Evolutionary conservation across 2,113 vertebrate genomes (phyloP).

Genomic region (Dipodomys stephensi): DNA sequence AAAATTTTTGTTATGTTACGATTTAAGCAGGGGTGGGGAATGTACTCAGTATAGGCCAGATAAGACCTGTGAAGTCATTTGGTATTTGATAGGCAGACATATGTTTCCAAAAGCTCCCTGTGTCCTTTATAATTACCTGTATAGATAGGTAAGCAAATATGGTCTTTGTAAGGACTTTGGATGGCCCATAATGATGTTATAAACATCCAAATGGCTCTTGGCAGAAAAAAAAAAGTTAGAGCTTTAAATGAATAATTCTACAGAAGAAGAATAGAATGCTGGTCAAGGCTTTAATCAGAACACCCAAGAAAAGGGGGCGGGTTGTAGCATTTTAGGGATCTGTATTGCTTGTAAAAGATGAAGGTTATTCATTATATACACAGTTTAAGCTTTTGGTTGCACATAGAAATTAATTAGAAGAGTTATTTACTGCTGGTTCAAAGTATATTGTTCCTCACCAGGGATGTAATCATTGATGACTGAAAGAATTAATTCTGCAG

Average conservation of each 20-base stretch:
- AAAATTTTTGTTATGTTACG: constrained; percentile 53
- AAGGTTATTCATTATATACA: constrained; percentile 2
- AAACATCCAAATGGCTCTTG: no score
- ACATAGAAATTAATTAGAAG: constrained; percentile 77
- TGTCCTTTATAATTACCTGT: no score
- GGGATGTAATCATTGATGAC: constrained; percentile 45
- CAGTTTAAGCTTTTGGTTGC: constrained; percentile 74
- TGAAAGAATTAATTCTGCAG: constrained; percentile 66
- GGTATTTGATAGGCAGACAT: no score
- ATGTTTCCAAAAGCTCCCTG: no score
- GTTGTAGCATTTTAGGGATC: constrained; percentile 57
- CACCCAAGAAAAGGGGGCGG: not conserved
- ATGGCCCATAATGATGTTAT: no score
- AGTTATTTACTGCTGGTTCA: constrained; percentile 69
- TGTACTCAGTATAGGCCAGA: no score
- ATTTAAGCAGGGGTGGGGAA: constrained; percentile 18
- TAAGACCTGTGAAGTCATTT: no score
- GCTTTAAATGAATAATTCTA: constrained; percentile 39
- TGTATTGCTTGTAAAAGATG: constrained; percentile 45
- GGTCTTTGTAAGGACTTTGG: no score
- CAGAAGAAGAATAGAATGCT: not conserved
- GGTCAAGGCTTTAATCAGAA: constrained; percentile 50
- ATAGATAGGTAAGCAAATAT: no score
- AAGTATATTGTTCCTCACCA: constrained; percentile 54
- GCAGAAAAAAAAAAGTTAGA: no score